A percentile compares a stretch with the other conserved stretches of the same genome.
Conservation (phyloP, 2,797 vertebrate genomes). For the Calcarius lapponicus region DNA sequence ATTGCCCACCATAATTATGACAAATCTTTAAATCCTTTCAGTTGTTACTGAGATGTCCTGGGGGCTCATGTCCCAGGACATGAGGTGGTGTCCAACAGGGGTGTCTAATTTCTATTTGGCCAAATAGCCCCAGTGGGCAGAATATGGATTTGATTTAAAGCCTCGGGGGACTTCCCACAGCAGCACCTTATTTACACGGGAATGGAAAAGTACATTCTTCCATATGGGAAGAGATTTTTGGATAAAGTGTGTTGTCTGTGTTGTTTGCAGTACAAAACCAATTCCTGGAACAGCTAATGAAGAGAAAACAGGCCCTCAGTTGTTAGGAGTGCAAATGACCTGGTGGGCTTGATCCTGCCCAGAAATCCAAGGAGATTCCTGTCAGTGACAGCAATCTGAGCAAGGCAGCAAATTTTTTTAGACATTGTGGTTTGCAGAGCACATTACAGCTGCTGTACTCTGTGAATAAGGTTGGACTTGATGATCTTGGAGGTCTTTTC, state of each 20-base stretch:
- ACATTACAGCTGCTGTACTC: not conserved
- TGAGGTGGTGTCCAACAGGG: too few species aligned
- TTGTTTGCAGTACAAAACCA: not conserved
- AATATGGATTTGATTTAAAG: not conserved
- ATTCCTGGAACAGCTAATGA: not conserved
- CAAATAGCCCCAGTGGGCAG: not conserved
- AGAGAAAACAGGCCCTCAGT: not conserved
- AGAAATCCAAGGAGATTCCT: not conserved
- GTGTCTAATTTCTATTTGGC: conserved; percentile 6
- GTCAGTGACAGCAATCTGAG: not conserved
- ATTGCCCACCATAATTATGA: not conserved
- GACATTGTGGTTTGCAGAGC: not conserved
- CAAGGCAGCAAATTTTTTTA: not conserved
- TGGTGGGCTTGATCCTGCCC: not conserved
- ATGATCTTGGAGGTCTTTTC: not conserved
- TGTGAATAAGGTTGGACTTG: not conserved
- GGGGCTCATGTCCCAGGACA: not conserved
- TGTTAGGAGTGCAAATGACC: not conserved
- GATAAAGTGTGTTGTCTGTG: not conserved
- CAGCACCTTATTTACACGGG: not conserved
- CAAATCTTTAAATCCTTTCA: conserved; percentile 23
- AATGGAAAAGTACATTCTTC: not conserved
- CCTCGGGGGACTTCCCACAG: not conserved
- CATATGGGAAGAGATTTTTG: not conserved
- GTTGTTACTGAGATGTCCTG: not conserved